Conservation (phyloP, 30 jellyfish, hydroid and myxozoan species). For the Sanderia malayensis region DNA sequence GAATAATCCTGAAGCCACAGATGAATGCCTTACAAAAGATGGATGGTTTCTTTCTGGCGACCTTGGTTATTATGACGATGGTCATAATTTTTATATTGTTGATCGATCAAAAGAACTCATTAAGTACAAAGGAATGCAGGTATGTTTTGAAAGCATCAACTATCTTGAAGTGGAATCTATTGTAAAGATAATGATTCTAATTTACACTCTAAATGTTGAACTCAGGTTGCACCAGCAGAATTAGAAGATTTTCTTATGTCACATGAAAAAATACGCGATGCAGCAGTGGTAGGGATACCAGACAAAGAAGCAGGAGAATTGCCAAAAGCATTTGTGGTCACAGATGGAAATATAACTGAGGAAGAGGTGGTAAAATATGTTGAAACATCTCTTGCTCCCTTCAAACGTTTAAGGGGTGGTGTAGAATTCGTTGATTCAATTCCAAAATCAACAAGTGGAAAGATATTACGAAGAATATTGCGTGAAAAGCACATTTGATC, state of each 20-base stretch:
- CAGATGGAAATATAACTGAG: conserved; percentile 40
- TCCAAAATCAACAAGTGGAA: conserved; percentile 86
- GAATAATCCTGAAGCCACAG: conserved; percentile 68
- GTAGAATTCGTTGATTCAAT: conserved; percentile 66
- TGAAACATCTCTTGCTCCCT: conserved; percentile 54
- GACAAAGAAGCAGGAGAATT: conserved; percentile 84
- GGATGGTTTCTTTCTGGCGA: conserved; percentile 96
- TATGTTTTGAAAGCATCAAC: neutral
- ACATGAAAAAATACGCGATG: conserved; percentile 69
- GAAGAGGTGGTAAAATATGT: conserved; percentile 58
- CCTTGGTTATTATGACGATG: conserved; percentile 82
- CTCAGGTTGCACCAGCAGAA: conserved; percentile 94
- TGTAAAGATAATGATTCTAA: too few relatives aligned
- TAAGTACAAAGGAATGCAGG: conserved; percentile 84
- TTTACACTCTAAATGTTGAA: too few relatives aligned
- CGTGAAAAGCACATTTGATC: conserved; percentile 47
- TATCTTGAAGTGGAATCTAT: too few relatives aligned
- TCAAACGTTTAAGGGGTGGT: conserved; percentile 86
- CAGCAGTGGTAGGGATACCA: conserved; percentile 88
- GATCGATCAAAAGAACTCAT: conserved; percentile 90
- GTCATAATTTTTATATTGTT: conserved; percentile 51
- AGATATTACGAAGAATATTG: conserved; percentile 70
- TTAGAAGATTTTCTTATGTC: conserved; percentile 75
- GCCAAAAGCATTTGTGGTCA: conserved; percentile 75
- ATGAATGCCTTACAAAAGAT: conserved; percentile 59